Base-by-base conservation (phyloP, 2,797 vertebrate genomes). In the Typhlichthys subterraneus region DNA sequence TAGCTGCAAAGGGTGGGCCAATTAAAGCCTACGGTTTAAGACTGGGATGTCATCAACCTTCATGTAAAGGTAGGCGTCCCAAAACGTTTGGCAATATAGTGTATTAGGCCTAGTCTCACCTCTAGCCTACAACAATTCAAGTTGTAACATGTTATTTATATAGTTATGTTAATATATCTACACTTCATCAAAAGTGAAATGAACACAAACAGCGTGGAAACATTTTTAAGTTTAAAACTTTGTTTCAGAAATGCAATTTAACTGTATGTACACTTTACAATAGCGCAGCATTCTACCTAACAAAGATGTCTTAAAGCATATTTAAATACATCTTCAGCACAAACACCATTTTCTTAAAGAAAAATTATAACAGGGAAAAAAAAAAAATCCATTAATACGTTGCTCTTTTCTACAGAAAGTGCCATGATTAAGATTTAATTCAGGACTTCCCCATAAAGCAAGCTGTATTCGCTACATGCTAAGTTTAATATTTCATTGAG, bases 381-480 rank as follows among this genome's bases (percentile, higher is more conserved):
- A 69, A 77, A 83, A 90, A 91, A 91, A 88, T 92, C 90, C 85
- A 92, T 91, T 87, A 93, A 94, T 93, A 94, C 91, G 92, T 87
- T 84, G 84, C 87, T 90, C 83, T 90, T 89, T 87, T 93, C 90
- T 93, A 93, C 93, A 96, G 94, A 95, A 96, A 88, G 94, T 94
- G 93, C 94, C 92, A 91, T 87, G 89, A 95, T 95, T 92, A 87
- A 89, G 93, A 93, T 94, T 94, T 92, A 93, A 95, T 95, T 92
- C 94, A 93, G 89, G 93, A 93, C 92, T 94, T 93, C 93, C 92
- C 88, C 80, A 95, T 93, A 94, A 95, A 96, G 93, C 95, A 96
- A 94, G 93, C 94, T 92, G 89, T 88, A 81, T 93, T 87, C 77
- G 96, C 94, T 96, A 95, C 96, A 97, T 96, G 95, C 96, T 95